Evolutionary conservation across 2,113 vertebrate species (phyloP), one percentile per base, ranked within the genome.

Genomic region (Myrmecobius fasciatus): DNA sequence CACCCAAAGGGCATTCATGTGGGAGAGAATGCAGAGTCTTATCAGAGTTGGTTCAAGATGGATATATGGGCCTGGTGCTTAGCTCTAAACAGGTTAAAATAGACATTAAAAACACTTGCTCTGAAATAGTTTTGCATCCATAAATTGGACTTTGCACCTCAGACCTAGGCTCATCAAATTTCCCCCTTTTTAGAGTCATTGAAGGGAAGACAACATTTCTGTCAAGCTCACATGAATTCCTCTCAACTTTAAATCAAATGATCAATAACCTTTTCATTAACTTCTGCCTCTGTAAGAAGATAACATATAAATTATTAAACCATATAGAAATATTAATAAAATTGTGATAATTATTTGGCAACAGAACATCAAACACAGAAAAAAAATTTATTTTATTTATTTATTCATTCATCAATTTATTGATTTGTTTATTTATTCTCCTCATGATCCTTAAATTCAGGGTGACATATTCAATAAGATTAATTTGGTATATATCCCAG

Each of bases 381-480:
- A n/a, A n/a, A n/a, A n/a, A n/a, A n/a, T n/a, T n/a, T n/a, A n/a
- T 83, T 67, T 67, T 56, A 56, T 56, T 67, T 56, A 28, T 56
- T 43, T 17, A 83, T 83, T 83, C n/a, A 83, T 43, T 83, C n/a
- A 83, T 83, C 67, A 83, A 17, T 67, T 67, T 43, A 22, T 53
- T 53, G 3, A 67, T 43, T 75, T 75, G 36, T 43, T 83, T 83
- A 43, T 20, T 83, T 83, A 43, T 24, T 24, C 17, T 20, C 60
- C 14, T 83, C n/a, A 24, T 67, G 60, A 83, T 17, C n/a, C n/a
- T 24, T 83, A 83, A 83, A 83, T 83, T 43, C n/a, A 43, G 22
- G 17, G 1, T 43, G 67, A 83, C n/a, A 83, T 36, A 83, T 83
- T 97, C 97, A 95, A 94, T 96, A 94, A 96, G 89, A n/a, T 94